These are phyloP conservation scores for Papilio gigon DNA, from an alignment of 2,888 invertebrate genomes.

Conservation along the genomic window DNA sequence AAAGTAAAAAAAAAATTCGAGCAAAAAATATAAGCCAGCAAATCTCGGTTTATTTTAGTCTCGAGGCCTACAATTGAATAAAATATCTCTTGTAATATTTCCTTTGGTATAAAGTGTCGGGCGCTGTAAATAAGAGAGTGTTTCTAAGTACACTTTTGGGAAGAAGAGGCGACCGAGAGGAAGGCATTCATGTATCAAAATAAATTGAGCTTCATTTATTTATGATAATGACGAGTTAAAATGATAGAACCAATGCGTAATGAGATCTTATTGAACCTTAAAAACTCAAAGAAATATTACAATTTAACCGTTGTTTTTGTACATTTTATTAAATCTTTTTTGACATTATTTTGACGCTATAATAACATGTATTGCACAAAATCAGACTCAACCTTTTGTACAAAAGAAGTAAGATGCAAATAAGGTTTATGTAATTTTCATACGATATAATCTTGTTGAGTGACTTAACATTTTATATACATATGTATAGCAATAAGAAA, in stretches of 20 bases:
- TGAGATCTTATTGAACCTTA: neutral
- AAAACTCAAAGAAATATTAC: neutral
- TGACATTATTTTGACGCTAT: too few relatives aligned
- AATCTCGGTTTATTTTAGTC: conserved; percentile 26
- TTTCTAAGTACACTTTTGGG: conserved; percentile 36
- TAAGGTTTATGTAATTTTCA: too few relatives aligned
- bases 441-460: too few relatives aligned
- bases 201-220: conserved; percentile 23
- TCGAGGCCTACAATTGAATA: conserved; percentile 29
- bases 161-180: conserved; percentile 25
- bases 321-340: too few relatives aligned
- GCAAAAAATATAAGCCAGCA: conserved; percentile 1
- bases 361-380: too few relatives aligned
- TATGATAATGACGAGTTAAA: neutral
- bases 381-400: too few relatives aligned
- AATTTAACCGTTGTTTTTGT: neutral
- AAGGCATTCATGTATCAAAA: conserved; percentile 25
- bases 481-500: conserved; percentile 5
- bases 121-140: conserved; percentile 27
- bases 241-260: neutral
- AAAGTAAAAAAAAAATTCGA: neutral
- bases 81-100: conserved; percentile 33
- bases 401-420: too few relatives aligned
- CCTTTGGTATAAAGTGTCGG: conserved; percentile 30
- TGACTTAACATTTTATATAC: too few relatives aligned